Percentiles rank a stretch among this genome's conserved stretches.
Evolutionary conservation across 2,797 vertebrate species (phyloP).

Genomic region (Leptodactylus fallax): DNA sequence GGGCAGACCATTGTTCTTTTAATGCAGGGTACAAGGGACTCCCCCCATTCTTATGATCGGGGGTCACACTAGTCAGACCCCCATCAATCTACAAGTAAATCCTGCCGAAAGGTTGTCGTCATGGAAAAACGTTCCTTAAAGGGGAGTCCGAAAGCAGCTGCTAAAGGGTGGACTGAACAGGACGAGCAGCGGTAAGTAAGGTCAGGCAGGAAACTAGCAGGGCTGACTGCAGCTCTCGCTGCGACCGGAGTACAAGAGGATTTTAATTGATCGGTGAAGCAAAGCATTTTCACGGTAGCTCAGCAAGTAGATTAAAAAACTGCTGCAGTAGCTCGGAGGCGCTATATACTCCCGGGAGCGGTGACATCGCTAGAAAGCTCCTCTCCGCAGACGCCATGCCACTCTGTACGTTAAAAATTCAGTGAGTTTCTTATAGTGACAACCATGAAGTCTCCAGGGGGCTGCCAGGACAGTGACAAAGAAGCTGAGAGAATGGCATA

Average conservation of each 20-base stretch:
- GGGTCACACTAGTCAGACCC: no score
- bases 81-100: no score
- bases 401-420: background rate
- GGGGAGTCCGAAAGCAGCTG: no score
- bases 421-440: background rate
- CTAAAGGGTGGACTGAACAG: no score
- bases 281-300: background rate
- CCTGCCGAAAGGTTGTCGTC: no score
- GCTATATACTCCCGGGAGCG: background rate
- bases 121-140: no score
- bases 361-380: background rate
- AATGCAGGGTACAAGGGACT: no score
- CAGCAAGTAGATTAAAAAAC: background rate
- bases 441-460: constrained; percentile 4
- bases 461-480: background rate
- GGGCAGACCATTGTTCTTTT: no score
- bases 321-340: background rate
- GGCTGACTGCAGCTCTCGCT: background rate
- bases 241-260: background rate
- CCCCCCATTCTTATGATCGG: no score
- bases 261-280: background rate
- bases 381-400: background rate
- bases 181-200: no score
- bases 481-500: background rate
- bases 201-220: no score